Evolutionary conservation across 92 coral and sea anemone species (phyloP), one percentile per base, ranked within the genome.

Genomic region (Virgularia gustaviana): DNA sequence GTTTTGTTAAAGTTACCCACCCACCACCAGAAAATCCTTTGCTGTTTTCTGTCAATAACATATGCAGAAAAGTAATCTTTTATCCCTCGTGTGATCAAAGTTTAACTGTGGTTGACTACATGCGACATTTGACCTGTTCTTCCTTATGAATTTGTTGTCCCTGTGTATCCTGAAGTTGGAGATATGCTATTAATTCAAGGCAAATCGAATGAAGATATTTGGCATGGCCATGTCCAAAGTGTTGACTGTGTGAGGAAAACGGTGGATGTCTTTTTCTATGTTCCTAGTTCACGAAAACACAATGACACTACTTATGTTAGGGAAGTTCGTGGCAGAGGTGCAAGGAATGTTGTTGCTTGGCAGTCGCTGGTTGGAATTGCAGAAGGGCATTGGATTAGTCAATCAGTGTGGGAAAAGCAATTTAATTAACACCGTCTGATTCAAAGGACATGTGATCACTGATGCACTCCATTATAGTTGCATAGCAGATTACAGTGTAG

Each of bases 111-210:
- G 85, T 68, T 34, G 88, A 84, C 57, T 84, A 84, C 67, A 70
- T 47, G 75, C 65, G 73, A 16, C 75, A 66, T 0, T 22, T 24
- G 35, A 57, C 47, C 57, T 6, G 71, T 15, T 24, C n/a, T 57
- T 42, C 83, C 79, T 0, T 70, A 23, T 64, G 39, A 44, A 63
- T 6, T 79, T 3, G 45, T 83, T 62, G 76, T 79, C n/a, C 81
- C 88, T 19, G 78, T 73, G 0, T 84, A 51, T 80, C 65, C 70
- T 61, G 78, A 84, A 55, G 47, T 30, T 54, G 85, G 82, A 27
- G 85, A 84, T 57, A 84, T 84, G 88, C 68, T 73, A 1, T 78
- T 80, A 42, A 74, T 84, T 41, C 88, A 79, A 42, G 88, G 88
- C 24, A 85, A 84, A 61, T 41, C 31, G 32, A 57, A 10, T 56